phyloP scores from a whole-genome alignment of 2,113 vertebrate species.

The Chaetodon trifascialis region DNA sequence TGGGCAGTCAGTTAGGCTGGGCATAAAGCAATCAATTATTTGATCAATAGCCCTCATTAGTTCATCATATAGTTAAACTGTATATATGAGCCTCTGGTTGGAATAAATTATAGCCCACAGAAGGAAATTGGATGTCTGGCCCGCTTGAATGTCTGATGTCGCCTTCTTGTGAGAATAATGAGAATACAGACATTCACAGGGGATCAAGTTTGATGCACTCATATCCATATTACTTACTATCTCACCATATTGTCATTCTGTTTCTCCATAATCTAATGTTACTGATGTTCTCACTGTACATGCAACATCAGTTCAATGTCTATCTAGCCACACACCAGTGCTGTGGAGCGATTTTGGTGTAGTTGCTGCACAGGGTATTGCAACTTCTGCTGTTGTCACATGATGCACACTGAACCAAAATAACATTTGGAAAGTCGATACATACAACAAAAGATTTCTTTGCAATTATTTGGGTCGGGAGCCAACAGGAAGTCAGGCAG shows the following conservation, averaged over 20 bases:
- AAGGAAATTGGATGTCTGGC: conserved; percentile 45
- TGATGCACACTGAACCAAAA: neutral
- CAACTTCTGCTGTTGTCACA: neutral
- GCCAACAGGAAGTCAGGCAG: neutral
- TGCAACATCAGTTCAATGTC: too few relatives aligned
- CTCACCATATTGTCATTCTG: neutral
- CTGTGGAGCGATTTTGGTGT: neutral
- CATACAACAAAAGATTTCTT: neutral
- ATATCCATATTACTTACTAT: neutral
- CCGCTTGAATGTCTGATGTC: conserved; percentile 47
- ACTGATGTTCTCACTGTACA: neutral
- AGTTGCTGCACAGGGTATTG: too few relatives aligned
- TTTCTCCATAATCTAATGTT: neutral
- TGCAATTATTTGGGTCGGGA: neutral
- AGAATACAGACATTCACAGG: neutral
- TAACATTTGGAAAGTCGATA: neutral
- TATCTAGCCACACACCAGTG: too few relatives aligned
- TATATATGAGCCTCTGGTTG: conserved; percentile 71
- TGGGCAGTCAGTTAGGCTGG: conserved; percentile 81
- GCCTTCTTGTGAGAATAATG: conserved; percentile 5
- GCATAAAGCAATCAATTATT: conserved; percentile 88
- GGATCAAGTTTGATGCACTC: neutral
- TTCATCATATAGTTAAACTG: conserved; percentile 82
- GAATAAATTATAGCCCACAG: conserved; percentile 79
- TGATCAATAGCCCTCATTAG: conserved; percentile 85